phyloP scores from a whole-genome alignment of 2,113 vertebrate species.

The Ochotona curzoniae region DNA sequence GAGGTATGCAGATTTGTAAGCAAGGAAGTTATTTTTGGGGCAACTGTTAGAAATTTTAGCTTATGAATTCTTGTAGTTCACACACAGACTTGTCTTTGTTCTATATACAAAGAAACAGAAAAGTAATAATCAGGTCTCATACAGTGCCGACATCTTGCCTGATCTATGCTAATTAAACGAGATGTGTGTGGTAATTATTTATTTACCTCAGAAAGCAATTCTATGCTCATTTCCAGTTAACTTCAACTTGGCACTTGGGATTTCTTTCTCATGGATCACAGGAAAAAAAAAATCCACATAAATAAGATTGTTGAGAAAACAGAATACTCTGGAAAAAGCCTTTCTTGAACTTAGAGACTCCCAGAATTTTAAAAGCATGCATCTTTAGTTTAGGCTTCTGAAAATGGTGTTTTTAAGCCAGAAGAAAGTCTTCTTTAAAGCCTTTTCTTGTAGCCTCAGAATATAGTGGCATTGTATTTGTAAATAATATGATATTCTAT shows the following conservation, averaged over 20 bases:
- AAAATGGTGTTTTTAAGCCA: not conserved
- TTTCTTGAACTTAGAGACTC: not conserved
- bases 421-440: not conserved
- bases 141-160: not conserved
- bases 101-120: not conserved
- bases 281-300: not conserved
- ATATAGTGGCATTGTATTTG: not conserved
- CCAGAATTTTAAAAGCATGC: not conserved
- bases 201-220: not conserved
- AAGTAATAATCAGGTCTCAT: not conserved
- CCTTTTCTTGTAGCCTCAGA: not conserved
- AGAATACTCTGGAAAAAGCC: not conserved
- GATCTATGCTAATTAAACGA: constrained; percentile 3
- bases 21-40: not conserved
- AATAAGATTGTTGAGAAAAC: constrained; percentile 31
- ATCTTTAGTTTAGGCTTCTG: not conserved
- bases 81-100: not conserved
- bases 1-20: not conserved
- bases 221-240: not conserved
- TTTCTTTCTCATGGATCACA: constrained; percentile 20
- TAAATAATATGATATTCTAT: not conserved
- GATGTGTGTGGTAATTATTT: not conserved
- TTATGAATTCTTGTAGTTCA: not conserved
- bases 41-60: not conserved
- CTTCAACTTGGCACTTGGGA: not conserved